Evolutionary conservation across 2,797 vertebrate genomes (phyloP).

Genomic region (Nasua narica): DNA sequence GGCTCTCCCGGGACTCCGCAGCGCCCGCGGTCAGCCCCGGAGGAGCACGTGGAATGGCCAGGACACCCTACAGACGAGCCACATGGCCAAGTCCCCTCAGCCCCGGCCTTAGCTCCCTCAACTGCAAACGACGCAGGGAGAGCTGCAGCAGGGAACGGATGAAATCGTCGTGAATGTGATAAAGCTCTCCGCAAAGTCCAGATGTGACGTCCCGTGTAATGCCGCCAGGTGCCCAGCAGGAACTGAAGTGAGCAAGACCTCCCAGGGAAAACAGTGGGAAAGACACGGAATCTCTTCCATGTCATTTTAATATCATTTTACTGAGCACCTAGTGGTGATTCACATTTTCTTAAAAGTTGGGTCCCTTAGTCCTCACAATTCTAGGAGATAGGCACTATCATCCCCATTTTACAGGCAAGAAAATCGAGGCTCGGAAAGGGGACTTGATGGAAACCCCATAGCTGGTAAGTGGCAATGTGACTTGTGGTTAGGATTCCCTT

Average conservation of each 20-base stretch:
- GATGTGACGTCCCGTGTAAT: fast-evolving
- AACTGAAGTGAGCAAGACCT: not conserved
- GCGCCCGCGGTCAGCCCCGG: not conserved
- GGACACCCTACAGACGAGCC: no score
- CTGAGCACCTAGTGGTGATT: not conserved
- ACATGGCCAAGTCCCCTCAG: not conserved
- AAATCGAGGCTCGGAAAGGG: not conserved
- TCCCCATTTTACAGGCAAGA: not conserved
- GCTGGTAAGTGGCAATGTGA: not conserved
- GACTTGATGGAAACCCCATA: not conserved
- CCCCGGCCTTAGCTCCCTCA: not conserved
- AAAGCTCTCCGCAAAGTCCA: not conserved
- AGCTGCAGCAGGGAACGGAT: not conserved
- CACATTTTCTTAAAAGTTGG: not conserved
- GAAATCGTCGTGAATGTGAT: not conserved
- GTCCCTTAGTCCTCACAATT: not conserved
- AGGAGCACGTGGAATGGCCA: not conserved
- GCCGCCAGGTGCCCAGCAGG: not conserved
- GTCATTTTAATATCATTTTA: not conserved
- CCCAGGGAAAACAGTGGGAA: not conserved
- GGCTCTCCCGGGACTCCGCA: not conserved
- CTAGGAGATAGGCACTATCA: not conserved
- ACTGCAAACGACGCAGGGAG: not conserved
- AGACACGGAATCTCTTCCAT: not conserved
- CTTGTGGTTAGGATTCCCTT: not conserved